These are phyloP conservation scores for Mesorhabditis belari DNA, from an alignment of 2,888 invertebrate genomes.

Conservation along the genomic window DNA sequence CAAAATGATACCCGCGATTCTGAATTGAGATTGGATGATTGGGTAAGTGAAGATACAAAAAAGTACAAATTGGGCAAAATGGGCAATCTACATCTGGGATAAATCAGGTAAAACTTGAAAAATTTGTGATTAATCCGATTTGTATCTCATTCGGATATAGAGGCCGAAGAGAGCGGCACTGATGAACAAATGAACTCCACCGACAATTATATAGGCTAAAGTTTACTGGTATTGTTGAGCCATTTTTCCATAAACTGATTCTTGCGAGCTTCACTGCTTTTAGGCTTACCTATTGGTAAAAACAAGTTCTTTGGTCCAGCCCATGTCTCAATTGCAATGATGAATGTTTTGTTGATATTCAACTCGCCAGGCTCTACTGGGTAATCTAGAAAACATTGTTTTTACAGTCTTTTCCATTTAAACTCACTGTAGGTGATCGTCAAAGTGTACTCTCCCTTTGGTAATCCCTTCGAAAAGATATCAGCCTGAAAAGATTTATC, in stretches of 20 bases:
- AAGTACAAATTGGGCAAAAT: no score
- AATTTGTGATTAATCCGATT: not conserved
- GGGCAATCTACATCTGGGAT: no score
- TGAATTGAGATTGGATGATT: no score
- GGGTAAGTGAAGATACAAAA: no score
- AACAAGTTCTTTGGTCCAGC: constrained; percentile 96
- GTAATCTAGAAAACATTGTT: constrained; percentile 60
- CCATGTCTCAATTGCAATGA: constrained; percentile 88
- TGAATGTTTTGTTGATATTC: constrained; percentile 86
- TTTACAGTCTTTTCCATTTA: not conserved
- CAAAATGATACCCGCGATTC: no score
- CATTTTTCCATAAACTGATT: not conserved
- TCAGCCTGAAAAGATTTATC: constrained; percentile 42
- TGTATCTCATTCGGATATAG: not conserved
- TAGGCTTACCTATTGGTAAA: constrained; percentile 67
- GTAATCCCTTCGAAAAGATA: constrained; percentile 48
- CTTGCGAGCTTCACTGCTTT: not conserved
- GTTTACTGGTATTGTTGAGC: not conserved
- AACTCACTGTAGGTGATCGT: constrained; percentile 50
- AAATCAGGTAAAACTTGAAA: no score
- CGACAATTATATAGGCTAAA: not conserved
- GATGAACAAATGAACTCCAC: not conserved
- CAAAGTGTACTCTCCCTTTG: constrained; percentile 60
- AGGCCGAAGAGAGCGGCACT: not conserved
- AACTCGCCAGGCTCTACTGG: constrained; percentile 83